Conservation (phyloP, 2,888 invertebrate genomes). For the Prenolepis imparis region DNA sequence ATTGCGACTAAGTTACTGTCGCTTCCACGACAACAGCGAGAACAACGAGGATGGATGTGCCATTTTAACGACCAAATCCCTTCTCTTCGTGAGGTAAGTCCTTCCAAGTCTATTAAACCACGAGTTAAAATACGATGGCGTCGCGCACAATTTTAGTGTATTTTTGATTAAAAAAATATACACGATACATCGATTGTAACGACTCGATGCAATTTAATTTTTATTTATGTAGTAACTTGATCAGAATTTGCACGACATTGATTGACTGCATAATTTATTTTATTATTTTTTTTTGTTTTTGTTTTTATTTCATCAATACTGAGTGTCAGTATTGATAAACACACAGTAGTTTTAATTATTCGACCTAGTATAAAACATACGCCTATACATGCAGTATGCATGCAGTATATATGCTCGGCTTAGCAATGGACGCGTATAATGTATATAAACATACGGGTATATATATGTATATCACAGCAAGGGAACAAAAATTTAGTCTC, state of each 20-base stretch:
- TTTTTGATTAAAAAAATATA: not conserved
- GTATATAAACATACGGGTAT: not conserved
- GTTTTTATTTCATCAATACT: not conserved
- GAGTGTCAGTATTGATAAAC: not conserved
- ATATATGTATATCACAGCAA: not conserved
- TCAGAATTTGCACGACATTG: not conserved
- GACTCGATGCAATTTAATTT: constrained; percentile 6
- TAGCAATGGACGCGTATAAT: not conserved
- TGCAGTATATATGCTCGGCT: not conserved
- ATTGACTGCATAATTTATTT: not conserved
- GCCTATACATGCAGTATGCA: not conserved
- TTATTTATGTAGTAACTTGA: constrained; percentile 18
- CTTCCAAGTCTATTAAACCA: not conserved
- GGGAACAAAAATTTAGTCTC: constrained; percentile 3
- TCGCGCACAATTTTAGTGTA: not conserved
- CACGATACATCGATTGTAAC: not conserved
- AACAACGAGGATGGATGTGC: constrained; percentile 32
- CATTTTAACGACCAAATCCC: constrained; percentile 22
- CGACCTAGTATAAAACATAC: not conserved
- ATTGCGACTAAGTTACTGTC: constrained; percentile 52
- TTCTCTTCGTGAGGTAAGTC: constrained; percentile 42
- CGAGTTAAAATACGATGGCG: not conserved
- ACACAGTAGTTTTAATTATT: not conserved
- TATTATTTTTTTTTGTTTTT: not conserved
- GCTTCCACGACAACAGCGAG: constrained; percentile 25